Evolutionary conservation across 2,888 invertebrate species (phyloP).

Genomic region (Rotaria sp.): DNA sequence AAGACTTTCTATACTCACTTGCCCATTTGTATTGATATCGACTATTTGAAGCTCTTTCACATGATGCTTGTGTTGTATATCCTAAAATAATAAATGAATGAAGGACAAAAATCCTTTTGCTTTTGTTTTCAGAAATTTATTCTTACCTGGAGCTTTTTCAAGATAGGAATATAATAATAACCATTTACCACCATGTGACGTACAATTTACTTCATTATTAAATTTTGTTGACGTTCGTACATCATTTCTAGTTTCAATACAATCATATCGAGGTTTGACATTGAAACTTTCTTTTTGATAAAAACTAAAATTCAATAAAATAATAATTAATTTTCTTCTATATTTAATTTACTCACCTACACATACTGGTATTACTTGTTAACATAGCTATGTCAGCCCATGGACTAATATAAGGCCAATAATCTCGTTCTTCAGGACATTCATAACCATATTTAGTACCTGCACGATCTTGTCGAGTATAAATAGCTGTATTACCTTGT

Average conservation of each 20-base stretch:
- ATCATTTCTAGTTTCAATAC: conserved; percentile 46
- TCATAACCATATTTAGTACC: conserved; percentile 53
- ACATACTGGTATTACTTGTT: conserved; percentile 49
- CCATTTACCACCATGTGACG: conserved; percentile 50
- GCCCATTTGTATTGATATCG: conserved; percentile 49
- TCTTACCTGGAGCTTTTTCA: conserved; percentile 49
- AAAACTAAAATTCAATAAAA: neutral
- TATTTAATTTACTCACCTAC: conserved; percentile 45
- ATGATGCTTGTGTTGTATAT: conserved; percentile 44
- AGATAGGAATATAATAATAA: conserved; percentile 49
- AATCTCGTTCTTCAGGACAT: conserved; percentile 55
- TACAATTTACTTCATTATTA: conserved; percentile 49
- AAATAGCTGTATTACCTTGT: conserved; percentile 48
- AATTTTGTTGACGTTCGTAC: conserved; percentile 47
- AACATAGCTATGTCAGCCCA: conserved; percentile 54
- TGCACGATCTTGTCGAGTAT: conserved; percentile 53
- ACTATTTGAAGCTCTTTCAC: conserved; percentile 43
- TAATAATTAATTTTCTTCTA: conserved; percentile 41
- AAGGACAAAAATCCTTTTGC: neutral
- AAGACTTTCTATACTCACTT: conserved; percentile 46
- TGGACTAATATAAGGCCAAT: conserved; percentile 54
- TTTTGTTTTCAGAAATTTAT: neutral
- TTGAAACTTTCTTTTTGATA: conserved; percentile 50
- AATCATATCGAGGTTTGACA: conserved; percentile 47
- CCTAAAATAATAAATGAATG: conserved; percentile 43